Percentiles rank a stretch among this genome's conserved stretches.
Conservation (phyloP, 2,888 invertebrate species). For the Fragum sueziense region DNA sequence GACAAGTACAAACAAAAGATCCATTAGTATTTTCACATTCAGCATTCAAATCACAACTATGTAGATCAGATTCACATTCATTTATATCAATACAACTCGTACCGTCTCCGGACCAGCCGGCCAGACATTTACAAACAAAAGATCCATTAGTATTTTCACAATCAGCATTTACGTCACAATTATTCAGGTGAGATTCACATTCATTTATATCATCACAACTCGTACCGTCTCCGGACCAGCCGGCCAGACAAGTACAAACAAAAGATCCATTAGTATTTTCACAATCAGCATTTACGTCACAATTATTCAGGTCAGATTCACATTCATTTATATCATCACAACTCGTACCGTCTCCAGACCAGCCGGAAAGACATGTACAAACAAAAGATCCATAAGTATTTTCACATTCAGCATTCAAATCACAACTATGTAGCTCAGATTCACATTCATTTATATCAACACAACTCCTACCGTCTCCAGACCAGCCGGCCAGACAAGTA, state of each 20-base stretch:
- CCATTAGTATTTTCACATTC: too few species aligned
- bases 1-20: too few species aligned
- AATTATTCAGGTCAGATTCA: background rate
- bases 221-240: background rate
- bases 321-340: background rate
- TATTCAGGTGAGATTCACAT: background rate
- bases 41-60: too few species aligned
- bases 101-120: too few species aligned
- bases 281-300: background rate
- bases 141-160: too few species aligned
- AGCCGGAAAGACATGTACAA: background rate
- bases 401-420: background rate
- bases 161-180: background rate
- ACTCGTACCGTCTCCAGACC: background rate
- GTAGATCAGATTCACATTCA: too few species aligned
- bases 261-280: background rate
- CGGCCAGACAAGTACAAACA: background rate
- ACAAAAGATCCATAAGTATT: background rate
- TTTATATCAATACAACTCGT: too few species aligned
- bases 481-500: background rate
- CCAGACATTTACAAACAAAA: too few species aligned
- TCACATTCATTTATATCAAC: background rate
- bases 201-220: background rate
- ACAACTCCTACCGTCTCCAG: background rate
- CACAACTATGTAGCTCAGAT: background rate